phyloP scores from a whole-genome alignment of 2,797 vertebrate genomes.

The Propithecus perrieri region DNA sequence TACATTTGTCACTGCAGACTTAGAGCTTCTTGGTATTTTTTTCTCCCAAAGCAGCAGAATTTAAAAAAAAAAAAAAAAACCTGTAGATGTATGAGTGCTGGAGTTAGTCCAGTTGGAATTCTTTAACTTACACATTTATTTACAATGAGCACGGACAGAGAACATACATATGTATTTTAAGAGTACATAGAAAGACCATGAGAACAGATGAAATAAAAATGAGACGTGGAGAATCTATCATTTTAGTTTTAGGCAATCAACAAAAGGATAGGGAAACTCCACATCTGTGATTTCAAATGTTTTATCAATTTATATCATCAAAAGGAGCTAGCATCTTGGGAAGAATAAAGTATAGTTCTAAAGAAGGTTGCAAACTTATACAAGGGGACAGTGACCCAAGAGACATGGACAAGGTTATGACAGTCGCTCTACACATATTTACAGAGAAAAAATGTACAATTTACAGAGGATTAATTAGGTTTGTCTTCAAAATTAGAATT shows the following conservation, averaged over 20 bases:
- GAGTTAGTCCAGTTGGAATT: background rate
- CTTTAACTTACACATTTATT: conserved; percentile 4
- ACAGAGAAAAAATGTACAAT: background rate
- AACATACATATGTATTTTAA: background rate
- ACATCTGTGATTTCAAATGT: background rate
- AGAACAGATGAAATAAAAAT: background rate
- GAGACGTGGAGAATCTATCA: background rate
- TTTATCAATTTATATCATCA: background rate
- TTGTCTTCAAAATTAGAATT: background rate
- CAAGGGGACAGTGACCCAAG: background rate
- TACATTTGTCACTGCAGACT: conserved; percentile 43
- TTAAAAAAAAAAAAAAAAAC: background rate
- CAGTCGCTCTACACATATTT: background rate
- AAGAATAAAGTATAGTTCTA: background rate
- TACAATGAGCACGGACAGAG: background rate
- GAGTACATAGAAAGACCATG: background rate
- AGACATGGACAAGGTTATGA: background rate
- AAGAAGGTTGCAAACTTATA: background rate
- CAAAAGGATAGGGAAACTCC: background rate
- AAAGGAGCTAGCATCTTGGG: background rate
- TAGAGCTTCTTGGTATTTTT: background rate
- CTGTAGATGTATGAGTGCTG: background rate
- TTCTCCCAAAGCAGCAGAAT: background rate
- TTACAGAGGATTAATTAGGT: background rate
- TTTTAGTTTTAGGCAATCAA: background rate